Evolutionary conservation across 2,888 invertebrate species (phyloP).

Genomic region (Cryptocheilus praepositus): DNA sequence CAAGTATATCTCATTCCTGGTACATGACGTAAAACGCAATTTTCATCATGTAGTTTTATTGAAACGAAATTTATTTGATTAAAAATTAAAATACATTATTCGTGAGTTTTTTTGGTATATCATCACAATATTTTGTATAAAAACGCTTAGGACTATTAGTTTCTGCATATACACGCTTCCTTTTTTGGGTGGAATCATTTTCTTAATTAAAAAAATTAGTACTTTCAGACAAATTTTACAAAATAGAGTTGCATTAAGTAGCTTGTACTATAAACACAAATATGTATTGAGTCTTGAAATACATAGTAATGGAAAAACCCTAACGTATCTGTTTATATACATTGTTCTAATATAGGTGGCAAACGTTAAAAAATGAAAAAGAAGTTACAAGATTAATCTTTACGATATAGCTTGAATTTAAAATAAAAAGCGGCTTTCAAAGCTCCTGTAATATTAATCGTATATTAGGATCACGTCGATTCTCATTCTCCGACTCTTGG

Average conservation of each 20-base stretch:
- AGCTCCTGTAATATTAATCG: neutral
- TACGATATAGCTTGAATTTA: constrained; percentile 40
- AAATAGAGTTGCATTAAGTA: constrained; percentile 28
- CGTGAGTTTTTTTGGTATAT: constrained; percentile 58
- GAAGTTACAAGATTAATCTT: constrained; percentile 45
- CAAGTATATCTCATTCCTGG: neutral
- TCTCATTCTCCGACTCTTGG: neutral
- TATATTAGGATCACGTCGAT: constrained; percentile 1
- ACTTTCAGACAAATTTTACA: constrained; percentile 40
- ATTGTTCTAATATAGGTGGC: constrained; percentile 9
- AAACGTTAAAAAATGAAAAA: constrained; percentile 27
- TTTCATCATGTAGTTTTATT: constrained; percentile 33
- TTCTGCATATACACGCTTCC: constrained; percentile 46
- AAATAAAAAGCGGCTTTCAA: constrained; percentile 41
- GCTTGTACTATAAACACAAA: constrained; percentile 18
- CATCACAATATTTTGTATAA: constrained; percentile 62
- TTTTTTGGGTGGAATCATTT: constrained; percentile 49
- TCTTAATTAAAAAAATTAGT: constrained; percentile 21
- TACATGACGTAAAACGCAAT: neutral
- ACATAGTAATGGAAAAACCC: constrained; percentile 32
- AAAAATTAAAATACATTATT: constrained; percentile 66
- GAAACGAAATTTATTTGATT: constrained; percentile 65
- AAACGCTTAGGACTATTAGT: constrained; percentile 58
- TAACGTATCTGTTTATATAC: constrained; percentile 12
- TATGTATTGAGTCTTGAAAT: constrained; percentile 32